A percentile compares a stretch with the other conserved stretches of the same genome.
These are phyloP conservation scores for Patagioenas fasciata DNA, from an alignment of 2,113 vertebrate species.

Conservation along the genomic window DNA sequence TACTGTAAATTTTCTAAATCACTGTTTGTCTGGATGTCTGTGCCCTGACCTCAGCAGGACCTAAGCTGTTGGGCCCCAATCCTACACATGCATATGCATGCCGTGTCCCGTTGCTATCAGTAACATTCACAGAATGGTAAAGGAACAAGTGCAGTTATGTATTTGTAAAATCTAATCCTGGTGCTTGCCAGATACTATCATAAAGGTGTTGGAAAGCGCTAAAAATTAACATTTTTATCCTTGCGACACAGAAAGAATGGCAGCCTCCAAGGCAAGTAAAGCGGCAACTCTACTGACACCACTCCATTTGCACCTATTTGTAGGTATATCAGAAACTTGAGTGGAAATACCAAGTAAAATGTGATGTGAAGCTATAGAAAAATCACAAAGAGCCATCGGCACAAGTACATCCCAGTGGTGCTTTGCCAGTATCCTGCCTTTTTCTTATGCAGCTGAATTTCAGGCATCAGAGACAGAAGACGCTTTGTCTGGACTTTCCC, in stretches of 20 bases:
- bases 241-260: neutral
- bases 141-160: neutral
- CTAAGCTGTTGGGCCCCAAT: slow-evolving; percentile 13
- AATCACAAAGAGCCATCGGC: slow-evolving; percentile 19
- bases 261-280: slow-evolving; percentile 7
- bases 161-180: neutral
- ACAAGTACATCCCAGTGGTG: slow-evolving; percentile 15
- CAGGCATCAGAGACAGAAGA: slow-evolving; percentile 58
- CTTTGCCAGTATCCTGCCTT: slow-evolving; percentile 49
- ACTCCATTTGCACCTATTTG: neutral
- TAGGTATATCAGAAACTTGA: neutral
- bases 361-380: neutral
- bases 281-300: neutral
- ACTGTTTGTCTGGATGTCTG: slow-evolving; percentile 40
- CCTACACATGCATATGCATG: slow-evolving; percentile 14
- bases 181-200: neutral
- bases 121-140: neutral
- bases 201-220: neutral
- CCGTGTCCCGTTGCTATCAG: neutral
- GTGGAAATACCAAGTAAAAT: slow-evolving; percentile 30
- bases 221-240: neutral
- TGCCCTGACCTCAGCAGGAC: slow-evolving; percentile 40
- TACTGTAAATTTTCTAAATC: slow-evolving; percentile 65
- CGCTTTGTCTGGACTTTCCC: slow-evolving; percentile 55
- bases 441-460: slow-evolving; percentile 24